Evolutionary conservation across 2,888 invertebrate genomes (phyloP), one percentile per base, ranked within the genome.

Genomic region (Hemithea aestivaria): DNA sequence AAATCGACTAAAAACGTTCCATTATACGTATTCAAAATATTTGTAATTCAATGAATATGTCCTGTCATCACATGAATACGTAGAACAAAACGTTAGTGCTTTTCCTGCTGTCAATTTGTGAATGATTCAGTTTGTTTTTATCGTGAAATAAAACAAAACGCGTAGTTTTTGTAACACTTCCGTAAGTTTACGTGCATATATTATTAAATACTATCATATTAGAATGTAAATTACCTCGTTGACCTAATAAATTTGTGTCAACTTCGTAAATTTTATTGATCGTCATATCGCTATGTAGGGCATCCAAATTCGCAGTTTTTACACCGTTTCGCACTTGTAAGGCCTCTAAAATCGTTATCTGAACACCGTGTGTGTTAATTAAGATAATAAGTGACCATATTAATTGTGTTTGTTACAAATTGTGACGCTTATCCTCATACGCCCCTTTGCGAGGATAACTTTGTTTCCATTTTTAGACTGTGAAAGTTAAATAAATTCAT

Each of bases 191-290:
- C 2, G 16, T 16, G 16, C 16, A 16, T 16, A 2, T 16, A 16
- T 16, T 2, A 16, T 16, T 16, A 16, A 16, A 16, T 16, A 2
- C 16, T 5, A 4, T 16, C 16, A 16, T 16, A 16, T 16, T 16
- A 4, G 3, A 2, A 16, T 16, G 5, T 16, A 16, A 16, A 16
- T 16, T 16, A 16, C 2, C 5, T 2, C 5, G 16, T 4, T 16
- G 5, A 16, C 16, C 3, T n/a, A 5, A 16, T 16, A 16, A 4
- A 9, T 9, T 16, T 16, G 7, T 43, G 21, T 44, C 9, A 40
- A 24, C 27, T 23, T 35, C 35, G 28, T 29, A 20, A 21, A 38
- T 51, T 34, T 29, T 45, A 51, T 49, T 45, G 49, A 49, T 49
- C 49, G 35, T 10, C 20, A 38, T 32, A 37, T 32, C 39, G 9